Percentiles rank a stretch among this genome's conserved stretches.
Evolutionary conservation across 2,113 vertebrate species (phyloP).

Genomic region (Scomber colias): DNA sequence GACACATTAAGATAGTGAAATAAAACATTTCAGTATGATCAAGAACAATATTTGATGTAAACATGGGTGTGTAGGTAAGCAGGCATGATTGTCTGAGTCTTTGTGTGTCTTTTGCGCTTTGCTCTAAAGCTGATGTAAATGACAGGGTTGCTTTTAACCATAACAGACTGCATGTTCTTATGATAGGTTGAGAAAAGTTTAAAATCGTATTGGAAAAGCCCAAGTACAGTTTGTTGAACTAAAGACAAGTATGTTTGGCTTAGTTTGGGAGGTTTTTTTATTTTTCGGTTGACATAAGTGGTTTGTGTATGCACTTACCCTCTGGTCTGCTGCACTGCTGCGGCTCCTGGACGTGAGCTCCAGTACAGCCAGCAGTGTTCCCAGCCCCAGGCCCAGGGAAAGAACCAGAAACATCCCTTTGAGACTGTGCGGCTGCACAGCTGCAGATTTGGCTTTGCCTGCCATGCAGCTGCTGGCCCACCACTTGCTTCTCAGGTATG

Average conservation of each 20-base stretch:
- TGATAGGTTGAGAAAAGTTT: background rate
- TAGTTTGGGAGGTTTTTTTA: background rate
- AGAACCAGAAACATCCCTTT: slow-evolving; percentile 90
- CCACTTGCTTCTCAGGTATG: slow-evolving; percentile 90
- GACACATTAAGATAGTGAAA: slow-evolving; percentile 11
- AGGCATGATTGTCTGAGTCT: background rate
- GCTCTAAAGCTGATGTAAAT: background rate
- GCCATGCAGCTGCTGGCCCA: slow-evolving; percentile 89
- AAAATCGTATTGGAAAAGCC: background rate
- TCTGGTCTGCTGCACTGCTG: slow-evolving; percentile 82
- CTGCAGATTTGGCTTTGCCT: slow-evolving; percentile 70
- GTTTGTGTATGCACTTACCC: slow-evolving; percentile 67
- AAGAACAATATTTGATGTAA: background rate
- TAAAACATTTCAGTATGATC: background rate
- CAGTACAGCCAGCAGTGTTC: slow-evolving; percentile 82
- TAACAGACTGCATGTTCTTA: no score
- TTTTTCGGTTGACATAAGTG: background rate
- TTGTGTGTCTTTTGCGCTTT: background rate
- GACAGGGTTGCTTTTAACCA: no score
- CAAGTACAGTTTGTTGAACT: background rate
- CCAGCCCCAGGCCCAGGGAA: slow-evolving; percentile 84
- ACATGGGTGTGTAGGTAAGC: background rate
- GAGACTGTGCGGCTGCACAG: slow-evolving; percentile 82
- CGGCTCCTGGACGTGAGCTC: slow-evolving; percentile 88
- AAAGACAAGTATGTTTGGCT: background rate